These are phyloP conservation scores for Temnothorax unifasciatus DNA, from an alignment of 2,888 invertebrate genomes.

Conservation along the genomic window DNA sequence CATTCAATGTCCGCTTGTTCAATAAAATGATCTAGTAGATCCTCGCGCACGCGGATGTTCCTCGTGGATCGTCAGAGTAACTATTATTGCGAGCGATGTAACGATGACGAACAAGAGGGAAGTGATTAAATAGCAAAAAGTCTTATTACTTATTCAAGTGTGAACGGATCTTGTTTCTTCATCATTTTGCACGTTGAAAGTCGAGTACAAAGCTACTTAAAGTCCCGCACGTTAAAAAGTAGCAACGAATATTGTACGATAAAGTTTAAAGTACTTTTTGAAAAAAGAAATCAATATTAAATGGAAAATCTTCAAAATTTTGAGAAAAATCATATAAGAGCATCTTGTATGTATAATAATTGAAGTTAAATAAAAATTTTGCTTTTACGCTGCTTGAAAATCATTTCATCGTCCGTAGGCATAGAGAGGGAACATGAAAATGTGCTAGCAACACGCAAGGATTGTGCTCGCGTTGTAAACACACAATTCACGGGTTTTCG, in stretches of 20 bases:
- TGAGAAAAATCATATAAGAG: background rate
- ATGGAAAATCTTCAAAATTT: background rate
- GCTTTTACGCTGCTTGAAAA: background rate
- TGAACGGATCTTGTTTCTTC: background rate
- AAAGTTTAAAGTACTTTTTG: background rate
- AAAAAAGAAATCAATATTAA: background rate
- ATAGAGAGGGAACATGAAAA: background rate
- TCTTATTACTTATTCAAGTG: constrained; percentile 13
- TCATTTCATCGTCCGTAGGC: background rate
- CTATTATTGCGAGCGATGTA: constrained; percentile 18
- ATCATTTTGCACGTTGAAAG: background rate
- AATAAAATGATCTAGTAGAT: constrained; percentile 40
- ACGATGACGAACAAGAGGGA: constrained; percentile 25
- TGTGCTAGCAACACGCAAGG: background rate
- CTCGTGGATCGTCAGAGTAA: constrained; percentile 26
- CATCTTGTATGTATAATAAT: background rate
- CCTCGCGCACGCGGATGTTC: constrained; percentile 16
- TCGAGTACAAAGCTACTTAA: background rate
- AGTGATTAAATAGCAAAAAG: constrained; percentile 24
- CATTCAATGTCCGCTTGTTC: constrained; percentile 50
- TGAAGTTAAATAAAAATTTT: background rate
- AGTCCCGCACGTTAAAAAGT: background rate
- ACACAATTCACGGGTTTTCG: background rate
- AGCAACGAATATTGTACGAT: background rate
- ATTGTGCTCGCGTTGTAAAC: background rate